Evolutionary conservation across 2,888 invertebrate species (phyloP), one percentile per base, ranked within the genome.

Genomic region (Stomorhina lunata): DNA sequence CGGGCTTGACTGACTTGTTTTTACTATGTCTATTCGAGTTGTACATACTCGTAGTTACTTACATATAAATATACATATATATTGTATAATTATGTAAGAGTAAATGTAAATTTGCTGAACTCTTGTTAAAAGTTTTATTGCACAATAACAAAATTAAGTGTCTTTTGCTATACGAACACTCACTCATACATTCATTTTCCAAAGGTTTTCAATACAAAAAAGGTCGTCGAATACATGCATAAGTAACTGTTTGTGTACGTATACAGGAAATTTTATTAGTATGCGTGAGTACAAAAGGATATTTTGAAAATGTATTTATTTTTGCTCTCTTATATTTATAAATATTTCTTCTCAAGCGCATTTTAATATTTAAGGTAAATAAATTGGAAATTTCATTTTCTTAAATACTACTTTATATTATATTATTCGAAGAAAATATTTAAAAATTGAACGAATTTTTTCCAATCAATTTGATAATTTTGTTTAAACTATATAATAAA

Each of bases 131-230:
- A 85, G 84, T 85, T 75, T 86, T 85, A 85, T 87, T 85, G 84
- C 83, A 86, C 85, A 86, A 87, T 87, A 87, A 87, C 87, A 86
- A 86, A 86, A 86, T 87, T 87, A 87, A 86, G 85, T 86, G 85
- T 85, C 85, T 86, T 86, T 86, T 86, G 73, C 34, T 85, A 87
- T 84, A 84, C 84, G 80, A 86, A 85, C 83, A 76, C 69, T 61
- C 37, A 4, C 17, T 12, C 27, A 66, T 32, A 17, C 32, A 32
- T 12, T 50, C 20, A 68, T 40, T 43, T 43, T 43, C 15, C 7
- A 17, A 17, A 15, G 4, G 17, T 17, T 15, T n/a, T 6, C 7
- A 15, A 4, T 15, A 2, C 5, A 7, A 43, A 6, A 57, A 15
- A 48, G 29, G 6, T 45, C 15, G 37, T 65, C 63, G 71, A 15